Evolutionary conservation across 2,113 vertebrate genomes (phyloP), one percentile per base, ranked within the genome.

Genomic region (Oncorhynchus gorbuscha): DNA sequence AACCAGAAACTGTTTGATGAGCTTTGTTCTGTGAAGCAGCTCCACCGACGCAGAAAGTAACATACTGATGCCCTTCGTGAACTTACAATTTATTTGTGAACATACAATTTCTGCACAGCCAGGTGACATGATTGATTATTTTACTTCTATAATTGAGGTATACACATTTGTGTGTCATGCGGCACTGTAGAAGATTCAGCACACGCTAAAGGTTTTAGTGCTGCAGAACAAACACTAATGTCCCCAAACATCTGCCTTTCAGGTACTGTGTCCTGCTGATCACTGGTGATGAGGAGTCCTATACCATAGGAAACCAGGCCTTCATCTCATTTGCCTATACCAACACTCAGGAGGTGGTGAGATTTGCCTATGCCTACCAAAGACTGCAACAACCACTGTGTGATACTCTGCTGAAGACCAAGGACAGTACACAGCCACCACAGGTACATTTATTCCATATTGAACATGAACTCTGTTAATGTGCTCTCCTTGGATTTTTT

Each of bases 41-140:
- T 97, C 78, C 98, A 98, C 82, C 93, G 97, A 13, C 95, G 97
- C 77, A 94, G 96, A 58, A 99, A 98, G 98, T 99, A 93, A 92
- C 7, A 62, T 45, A 45, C 8, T 45, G 59, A n/a, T 22, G 18
- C 59, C 20, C 3, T 77, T 59, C 4, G 51, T 55, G 49, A 55
- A 55, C 49, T 4, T 55, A 55, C 49, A 13, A 13, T 55, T 55
- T 16, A 16, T 55, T 55, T 55, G 49, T 13, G 51, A 55, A 55
- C 14, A 55, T 55, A 62, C n/a, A 3, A 62, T 62, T 24, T 62
- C 59, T 62, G 12, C 9, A 62, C n/a, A 62, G n/a, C 59, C 18
- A 62, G 18, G 59, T n/a, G 59, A 22, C n/a, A 24, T 62, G n/a
- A 62, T 62, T 62, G 39, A 45, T 45, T 45, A 11, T 45, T 45